These are phyloP conservation scores for Pristionchus exspectatus DNA, from an alignment of 2,888 invertebrate species.

Conservation along the genomic window DNA sequence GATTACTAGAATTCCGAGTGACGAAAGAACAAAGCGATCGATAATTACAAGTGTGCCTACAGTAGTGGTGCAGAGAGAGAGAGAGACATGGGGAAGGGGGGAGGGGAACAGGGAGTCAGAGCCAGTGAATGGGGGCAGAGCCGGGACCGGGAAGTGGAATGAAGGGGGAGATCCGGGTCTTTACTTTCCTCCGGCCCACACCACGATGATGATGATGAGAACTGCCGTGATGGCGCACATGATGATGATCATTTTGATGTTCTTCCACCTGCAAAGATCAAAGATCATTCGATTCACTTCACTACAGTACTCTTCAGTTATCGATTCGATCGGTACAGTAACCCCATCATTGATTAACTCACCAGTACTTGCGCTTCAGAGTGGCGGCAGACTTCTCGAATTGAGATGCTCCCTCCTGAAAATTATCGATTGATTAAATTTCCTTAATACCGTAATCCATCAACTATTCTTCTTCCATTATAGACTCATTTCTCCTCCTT, in stretches of 20 bases:
- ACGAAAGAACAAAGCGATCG: constrained; percentile 10
- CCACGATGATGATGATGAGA: constrained; percentile 76
- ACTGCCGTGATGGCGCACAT: constrained; percentile 77
- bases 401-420: constrained; percentile 79
- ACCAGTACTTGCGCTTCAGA: constrained; percentile 79
- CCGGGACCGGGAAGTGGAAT: constrained; percentile 12
- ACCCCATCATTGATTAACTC: background rate
- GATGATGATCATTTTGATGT: constrained; percentile 79
- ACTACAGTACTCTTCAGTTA: constrained; percentile 68
- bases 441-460: background rate
- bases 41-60: constrained; percentile 39
- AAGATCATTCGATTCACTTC: background rate
- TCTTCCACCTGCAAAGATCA: constrained; percentile 72
- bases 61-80: background rate
- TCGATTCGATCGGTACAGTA: background rate
- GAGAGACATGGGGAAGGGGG: background rate
- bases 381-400: constrained; percentile 79
- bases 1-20: constrained; percentile 17
- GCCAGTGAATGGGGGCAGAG: background rate
- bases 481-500: background rate
- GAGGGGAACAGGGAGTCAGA: background rate
- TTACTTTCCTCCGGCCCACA: constrained; percentile 74
- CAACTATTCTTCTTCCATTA: background rate
- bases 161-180: background rate
- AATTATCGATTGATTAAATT: background rate